These are phyloP conservation scores for Glyptemys insculpta DNA, from an alignment of 2,797 vertebrate species.

Conservation along the genomic window DNA sequence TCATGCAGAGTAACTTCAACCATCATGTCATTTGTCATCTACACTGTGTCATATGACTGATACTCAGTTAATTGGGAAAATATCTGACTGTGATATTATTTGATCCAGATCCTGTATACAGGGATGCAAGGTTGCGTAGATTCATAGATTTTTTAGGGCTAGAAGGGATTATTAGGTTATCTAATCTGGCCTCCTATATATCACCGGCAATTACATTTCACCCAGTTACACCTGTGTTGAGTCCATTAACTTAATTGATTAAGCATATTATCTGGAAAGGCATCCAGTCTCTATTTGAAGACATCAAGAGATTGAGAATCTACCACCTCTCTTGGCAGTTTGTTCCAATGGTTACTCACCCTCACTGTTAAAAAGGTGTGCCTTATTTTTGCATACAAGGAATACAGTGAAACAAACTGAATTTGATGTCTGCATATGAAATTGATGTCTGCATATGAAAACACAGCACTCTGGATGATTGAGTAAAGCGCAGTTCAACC, in stretches of 20 bases:
- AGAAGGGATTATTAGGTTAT: neutral
- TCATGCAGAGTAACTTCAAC: neutral
- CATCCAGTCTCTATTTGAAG: neutral
- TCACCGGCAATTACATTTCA: neutral
- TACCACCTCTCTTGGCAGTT: neutral
- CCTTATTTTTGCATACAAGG: neutral
- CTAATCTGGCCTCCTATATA: neutral
- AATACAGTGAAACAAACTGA: neutral
- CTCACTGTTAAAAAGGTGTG: neutral
- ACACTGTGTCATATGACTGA: neutral
- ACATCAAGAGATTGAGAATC: neutral
- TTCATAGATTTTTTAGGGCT: neutral
- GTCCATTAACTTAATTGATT: neutral
- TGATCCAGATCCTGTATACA: neutral
- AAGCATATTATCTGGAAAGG: neutral
- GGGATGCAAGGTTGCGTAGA: neutral
- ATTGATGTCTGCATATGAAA: neutral
- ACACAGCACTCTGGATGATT: neutral
- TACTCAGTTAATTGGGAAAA: neutral
- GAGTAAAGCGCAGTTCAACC: neutral
- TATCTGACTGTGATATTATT: neutral
- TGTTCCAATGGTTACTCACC: neutral
- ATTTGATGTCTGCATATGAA: neutral
- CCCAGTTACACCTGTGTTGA: neutral
- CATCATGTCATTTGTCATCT: neutral